Conservation (phyloP, 2,797 vertebrate genomes). For the Rhinichthys osculus region DNA sequence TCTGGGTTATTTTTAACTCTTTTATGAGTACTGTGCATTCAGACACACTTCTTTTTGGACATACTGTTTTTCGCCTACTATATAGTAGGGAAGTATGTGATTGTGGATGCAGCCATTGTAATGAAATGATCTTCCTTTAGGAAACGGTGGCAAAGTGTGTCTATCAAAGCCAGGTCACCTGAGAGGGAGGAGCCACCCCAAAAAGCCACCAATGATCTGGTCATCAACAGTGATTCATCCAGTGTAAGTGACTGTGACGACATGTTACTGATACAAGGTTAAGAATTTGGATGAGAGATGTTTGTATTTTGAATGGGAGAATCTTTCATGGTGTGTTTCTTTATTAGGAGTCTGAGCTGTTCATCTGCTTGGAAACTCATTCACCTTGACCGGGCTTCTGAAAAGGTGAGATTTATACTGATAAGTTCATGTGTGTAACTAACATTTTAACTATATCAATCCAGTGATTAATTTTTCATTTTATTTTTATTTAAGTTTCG, state of each 20-base stretch:
- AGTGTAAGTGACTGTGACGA: constrained; percentile 47
- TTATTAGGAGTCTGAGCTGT: constrained; percentile 73
- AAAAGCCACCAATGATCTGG: constrained; percentile 29
- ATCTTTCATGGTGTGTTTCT: constrained; percentile 20
- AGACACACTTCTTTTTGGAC: not conserved
- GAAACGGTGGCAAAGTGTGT: constrained; percentile 55
- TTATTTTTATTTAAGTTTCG: constrained; percentile 17
- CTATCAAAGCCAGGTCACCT: constrained; percentile 55
- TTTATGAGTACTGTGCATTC: not conserved
- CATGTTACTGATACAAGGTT: not conserved
- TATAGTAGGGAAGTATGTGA: not conserved
- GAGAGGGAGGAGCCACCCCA: constrained; percentile 46
- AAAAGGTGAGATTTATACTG: constrained; percentile 32
- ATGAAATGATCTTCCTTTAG: constrained; percentile 21
- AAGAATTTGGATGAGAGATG: not conserved
- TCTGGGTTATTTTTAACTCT: too few species aligned
- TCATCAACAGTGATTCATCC: constrained; percentile 53
- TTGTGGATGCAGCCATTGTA: not conserved
- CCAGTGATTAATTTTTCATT: not conserved
- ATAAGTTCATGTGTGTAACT: not conserved
- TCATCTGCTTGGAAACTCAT: constrained; percentile 71
- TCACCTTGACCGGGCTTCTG: constrained; percentile 38
- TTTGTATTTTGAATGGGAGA: not conserved
- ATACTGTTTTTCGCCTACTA: not conserved
- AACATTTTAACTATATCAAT: not conserved